Conservation (phyloP, 2,797 vertebrate species). For the Fratercula arctica region DNA sequence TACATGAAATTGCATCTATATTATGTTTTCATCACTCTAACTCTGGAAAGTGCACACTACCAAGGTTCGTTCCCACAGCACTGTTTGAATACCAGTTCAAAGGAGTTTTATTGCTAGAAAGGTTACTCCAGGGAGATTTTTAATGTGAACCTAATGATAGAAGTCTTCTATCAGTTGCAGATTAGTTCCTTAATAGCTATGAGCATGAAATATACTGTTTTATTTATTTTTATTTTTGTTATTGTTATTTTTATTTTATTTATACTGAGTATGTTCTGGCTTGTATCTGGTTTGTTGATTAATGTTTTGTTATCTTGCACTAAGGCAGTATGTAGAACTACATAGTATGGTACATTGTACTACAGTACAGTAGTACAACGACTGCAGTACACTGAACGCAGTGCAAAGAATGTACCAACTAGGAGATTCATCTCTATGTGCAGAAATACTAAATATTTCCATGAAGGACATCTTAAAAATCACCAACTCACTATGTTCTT, state of each 20-base stretch:
- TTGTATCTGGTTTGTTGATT: not conserved
- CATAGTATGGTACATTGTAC: not conserved
- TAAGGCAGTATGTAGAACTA: not conserved
- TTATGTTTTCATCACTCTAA: conserved; percentile 42
- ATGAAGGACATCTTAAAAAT: not conserved
- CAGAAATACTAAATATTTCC: not conserved
- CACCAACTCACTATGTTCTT: not conserved
- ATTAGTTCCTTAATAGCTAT: conserved; percentile 1
- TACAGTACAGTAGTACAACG: not conserved
- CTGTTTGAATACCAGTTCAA: conserved; percentile 55
- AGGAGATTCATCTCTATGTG: not conserved
- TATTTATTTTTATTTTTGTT: not conserved
- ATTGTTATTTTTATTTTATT: too few relatives aligned
- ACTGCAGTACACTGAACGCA: not conserved
- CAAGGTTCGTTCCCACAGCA: conserved; percentile 50
- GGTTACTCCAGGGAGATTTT: conserved; percentile 71
- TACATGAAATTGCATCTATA: conserved; percentile 17
- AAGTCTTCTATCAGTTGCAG: conserved; percentile 47
- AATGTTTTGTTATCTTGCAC: not conserved
- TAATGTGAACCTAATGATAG: not conserved
- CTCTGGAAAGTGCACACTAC: conserved; percentile 29
- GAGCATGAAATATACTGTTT: not conserved
- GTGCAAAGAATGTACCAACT: not conserved
- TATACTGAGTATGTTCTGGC: not conserved
- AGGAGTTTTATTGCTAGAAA: conserved; percentile 72